phyloP scores from a whole-genome alignment of 30 jellyfish, hydroid and myxozoan genomes.

The Sanderia malayensis region DNA sequence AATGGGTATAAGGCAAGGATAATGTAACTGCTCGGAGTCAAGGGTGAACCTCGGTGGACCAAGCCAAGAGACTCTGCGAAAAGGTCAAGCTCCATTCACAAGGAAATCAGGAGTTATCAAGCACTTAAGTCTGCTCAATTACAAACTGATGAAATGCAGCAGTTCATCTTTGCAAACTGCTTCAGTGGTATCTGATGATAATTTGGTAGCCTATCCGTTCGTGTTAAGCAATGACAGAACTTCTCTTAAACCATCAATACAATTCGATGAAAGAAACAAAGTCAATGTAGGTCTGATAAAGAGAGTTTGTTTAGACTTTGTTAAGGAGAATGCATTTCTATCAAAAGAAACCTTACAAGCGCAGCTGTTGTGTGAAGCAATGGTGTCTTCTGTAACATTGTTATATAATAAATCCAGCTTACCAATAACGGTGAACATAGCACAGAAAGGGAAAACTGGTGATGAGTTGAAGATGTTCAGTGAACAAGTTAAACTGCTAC shows the following conservation, averaged over 20 bases:
- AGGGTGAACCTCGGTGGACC: conserved; percentile 48
- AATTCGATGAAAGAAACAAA: conserved; percentile 33
- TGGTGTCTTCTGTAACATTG: conserved; percentile 4
- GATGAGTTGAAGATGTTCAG: conserved; percentile 14
- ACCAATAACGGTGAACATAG: conserved; percentile 15
- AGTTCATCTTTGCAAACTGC: neutral
- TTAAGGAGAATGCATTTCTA: neutral
- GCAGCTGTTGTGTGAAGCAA: conserved; percentile 18
- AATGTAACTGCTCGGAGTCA: neutral
- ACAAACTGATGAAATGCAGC: neutral
- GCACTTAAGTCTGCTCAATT: conserved; percentile 10
- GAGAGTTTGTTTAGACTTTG: neutral
- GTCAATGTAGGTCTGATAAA: conserved; percentile 18
- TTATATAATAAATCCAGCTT: conserved; percentile 15
- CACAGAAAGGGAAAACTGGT: conserved; percentile 26
- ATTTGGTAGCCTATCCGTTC: neutral
- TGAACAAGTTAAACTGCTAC: conserved; percentile 10
- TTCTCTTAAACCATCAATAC: conserved; percentile 25
- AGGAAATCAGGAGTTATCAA: conserved; percentile 12
- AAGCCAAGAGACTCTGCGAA: conserved; percentile 18
- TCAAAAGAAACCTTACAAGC: neutral
- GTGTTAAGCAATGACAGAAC: conserved; percentile 29
- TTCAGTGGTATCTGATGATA: neutral
- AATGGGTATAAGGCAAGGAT: neutral
- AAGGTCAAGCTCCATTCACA: conserved; percentile 25